These are phyloP conservation scores for Crossaster papposus DNA, from an alignment of 53 echinoderm and acorn worm genomes.

Conservation along the genomic window DNA sequence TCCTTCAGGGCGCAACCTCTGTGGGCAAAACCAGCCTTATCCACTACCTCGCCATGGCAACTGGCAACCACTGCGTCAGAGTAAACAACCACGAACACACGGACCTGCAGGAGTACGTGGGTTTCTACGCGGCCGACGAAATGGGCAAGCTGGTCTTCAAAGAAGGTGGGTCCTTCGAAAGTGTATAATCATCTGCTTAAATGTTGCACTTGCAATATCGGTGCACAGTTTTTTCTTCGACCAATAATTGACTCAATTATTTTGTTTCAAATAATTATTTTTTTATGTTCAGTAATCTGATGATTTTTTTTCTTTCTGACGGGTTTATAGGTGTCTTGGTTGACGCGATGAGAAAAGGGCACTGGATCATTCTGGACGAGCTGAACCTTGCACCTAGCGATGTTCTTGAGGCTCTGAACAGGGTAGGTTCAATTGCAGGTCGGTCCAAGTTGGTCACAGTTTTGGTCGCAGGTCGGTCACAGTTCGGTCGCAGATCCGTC, in stretches of 20 bases:
- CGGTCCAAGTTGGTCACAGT: no score
- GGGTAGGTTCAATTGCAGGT: conserved; percentile 82
- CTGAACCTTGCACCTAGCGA: conserved; percentile 95
- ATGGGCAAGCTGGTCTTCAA: conserved; percentile 96
- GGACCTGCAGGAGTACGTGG: conserved; percentile 97
- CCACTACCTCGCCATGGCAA: conserved; percentile 88
- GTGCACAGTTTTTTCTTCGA: background rate
- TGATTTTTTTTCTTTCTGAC: no score
- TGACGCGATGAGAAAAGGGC: conserved; percentile 95
- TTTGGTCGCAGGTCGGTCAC: no score
- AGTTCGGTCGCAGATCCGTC: no score
- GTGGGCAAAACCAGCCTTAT: conserved; percentile 98
- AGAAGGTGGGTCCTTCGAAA: conserved; percentile 75
- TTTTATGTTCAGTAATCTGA: no score
- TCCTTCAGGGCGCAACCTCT: conserved; percentile 95
- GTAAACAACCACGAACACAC: conserved; percentile 99
- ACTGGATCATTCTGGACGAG: conserved; percentile 98
- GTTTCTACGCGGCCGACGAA: conserved; percentile 99
- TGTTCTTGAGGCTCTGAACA: conserved; percentile 94
- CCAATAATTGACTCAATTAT: no score
- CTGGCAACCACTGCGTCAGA: conserved; percentile 92
- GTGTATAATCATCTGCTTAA: background rate
- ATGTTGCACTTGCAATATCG: background rate
- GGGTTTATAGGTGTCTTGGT: conserved; percentile 96
- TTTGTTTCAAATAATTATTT: no score